Base-by-base conservation (phyloP, 2,888 invertebrate species). In the Tinea trinotella region DNA sequence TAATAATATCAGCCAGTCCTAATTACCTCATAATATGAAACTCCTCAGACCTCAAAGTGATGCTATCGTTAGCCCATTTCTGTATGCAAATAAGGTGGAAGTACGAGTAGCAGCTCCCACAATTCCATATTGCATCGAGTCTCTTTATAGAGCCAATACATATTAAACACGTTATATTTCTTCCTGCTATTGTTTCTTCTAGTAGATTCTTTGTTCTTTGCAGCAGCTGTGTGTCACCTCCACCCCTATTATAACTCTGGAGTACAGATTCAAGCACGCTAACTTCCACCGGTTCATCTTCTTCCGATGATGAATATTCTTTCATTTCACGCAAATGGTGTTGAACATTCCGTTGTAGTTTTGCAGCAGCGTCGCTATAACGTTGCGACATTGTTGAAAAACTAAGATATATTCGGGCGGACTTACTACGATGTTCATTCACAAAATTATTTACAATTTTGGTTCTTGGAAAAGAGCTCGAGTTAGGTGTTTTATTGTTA, bases 11-110 rank as follows among this genome's bases (percentile, higher is more conserved):
- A n/a, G n/a, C n/a, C n/a, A n/a, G n/a, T n/a, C n/a, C n/a, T 30
- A 40, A 15, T 40, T 13, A 40, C 40, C 40, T 40, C 4, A 40
- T 13, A 12, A 40, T 13, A 40, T 87, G 78, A 48, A 80, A 80
- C 56, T 82, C 82, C 57, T 90, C 89, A 61, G 89, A 12, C 7
- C 40, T 91, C 60, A 93, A 89, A 56, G 87, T 90, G 53, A 96
- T 89, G 61, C 93, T 95, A 68, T 98, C 97, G 63, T 92, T 93
- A 0, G 95, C 92, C 98, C 98, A 98, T 66, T 94, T 91, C 71
- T 95, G 95, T 59, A 97, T 93, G 68, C 98, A 98, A 48, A 89
- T 87, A 30, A 98, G 81, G 77, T 98, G 98, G 66, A 97, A 92
- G 66, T 93, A 92, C 49, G 93, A 93, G 68, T 88, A 93, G 68